Evolutionary conservation across 2,113 vertebrate genomes (phyloP).

Genomic region (Laterallus jamaicensis): DNA sequence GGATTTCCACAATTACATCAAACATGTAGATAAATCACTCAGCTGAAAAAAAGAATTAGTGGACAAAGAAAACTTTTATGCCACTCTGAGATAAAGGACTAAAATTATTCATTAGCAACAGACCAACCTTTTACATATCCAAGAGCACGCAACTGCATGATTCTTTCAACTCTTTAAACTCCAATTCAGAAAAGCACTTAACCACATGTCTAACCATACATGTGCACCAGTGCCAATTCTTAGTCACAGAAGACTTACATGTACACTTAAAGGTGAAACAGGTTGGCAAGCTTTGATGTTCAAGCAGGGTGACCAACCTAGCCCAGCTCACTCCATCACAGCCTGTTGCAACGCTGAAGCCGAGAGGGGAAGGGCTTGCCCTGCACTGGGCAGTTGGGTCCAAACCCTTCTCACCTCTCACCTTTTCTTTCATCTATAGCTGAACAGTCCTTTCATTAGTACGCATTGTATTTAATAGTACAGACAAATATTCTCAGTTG

Average conservation of each 20-base stretch:
- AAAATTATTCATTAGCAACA: neutral
- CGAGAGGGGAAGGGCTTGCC: neutral
- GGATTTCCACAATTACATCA: neutral
- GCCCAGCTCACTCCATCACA: neutral
- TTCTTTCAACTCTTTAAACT: neutral
- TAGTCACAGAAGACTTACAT: fast-evolving
- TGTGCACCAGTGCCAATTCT: neutral
- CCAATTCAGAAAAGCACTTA: neutral
- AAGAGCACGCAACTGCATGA: neutral
- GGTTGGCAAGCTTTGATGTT: neutral
- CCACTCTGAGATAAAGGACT: neutral
- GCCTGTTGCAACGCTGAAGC: neutral
- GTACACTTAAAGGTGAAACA: neutral
- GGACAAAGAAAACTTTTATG: neutral
- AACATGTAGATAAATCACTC: neutral
- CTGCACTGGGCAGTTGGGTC: too few species aligned
- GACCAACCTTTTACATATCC: fast-evolving
- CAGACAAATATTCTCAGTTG: neutral
- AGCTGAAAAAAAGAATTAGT: neutral
- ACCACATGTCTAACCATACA: neutral
- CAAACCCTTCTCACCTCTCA: neutral
- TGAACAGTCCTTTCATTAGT: neutral
- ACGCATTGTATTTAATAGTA: neutral
- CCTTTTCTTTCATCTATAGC: neutral
- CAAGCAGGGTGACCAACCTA: neutral